These are phyloP conservation scores for Anastrepha ludens DNA, from an alignment of 1,140 invertebrate genomes.

Conservation along the genomic window DNA sequence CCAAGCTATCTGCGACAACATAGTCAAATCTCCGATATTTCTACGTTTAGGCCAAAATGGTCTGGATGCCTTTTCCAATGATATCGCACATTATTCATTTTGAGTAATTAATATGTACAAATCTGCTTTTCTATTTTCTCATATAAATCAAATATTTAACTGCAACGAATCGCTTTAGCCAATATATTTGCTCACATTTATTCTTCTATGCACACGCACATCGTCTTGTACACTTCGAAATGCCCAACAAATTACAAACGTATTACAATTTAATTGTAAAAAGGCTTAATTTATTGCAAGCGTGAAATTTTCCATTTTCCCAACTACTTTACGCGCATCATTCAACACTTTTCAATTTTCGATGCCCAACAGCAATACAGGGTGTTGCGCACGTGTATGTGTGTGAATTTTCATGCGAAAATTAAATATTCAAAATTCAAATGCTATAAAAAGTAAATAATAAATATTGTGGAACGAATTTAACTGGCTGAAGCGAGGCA, in stretches of 20 bases:
- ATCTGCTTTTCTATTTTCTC: not conserved
- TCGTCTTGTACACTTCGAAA: not conserved
- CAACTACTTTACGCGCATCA: conserved; percentile 36
- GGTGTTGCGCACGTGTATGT: not conserved
- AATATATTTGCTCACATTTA: not conserved
- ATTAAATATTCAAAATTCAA: conserved; percentile 71
- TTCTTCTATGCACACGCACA: not conserved
- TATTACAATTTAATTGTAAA: conserved; percentile 56
- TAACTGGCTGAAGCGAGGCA: conserved; percentile 59
- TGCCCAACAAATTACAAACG: conserved; percentile 48
- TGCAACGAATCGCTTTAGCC: conserved; percentile 29
- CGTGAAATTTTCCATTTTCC: conserved; percentile 55
- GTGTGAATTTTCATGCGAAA: conserved; percentile 56
- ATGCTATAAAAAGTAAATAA: conserved; percentile 64
- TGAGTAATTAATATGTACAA: not conserved
- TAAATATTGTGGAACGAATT: conserved; percentile 73
- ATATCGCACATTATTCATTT: not conserved
- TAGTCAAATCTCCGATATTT: too few relatives aligned
- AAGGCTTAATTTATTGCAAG: conserved; percentile 48
- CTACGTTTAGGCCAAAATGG: too few relatives aligned
- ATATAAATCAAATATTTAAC: conserved; percentile 53
- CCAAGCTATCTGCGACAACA: too few relatives aligned
- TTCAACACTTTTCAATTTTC: conserved; percentile 31
- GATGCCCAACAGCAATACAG: not conserved
- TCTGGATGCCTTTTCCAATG: too few relatives aligned